phyloP scores from a whole-genome alignment of 1,140 invertebrate genomes.

The Grapholita molesta region DNA sequence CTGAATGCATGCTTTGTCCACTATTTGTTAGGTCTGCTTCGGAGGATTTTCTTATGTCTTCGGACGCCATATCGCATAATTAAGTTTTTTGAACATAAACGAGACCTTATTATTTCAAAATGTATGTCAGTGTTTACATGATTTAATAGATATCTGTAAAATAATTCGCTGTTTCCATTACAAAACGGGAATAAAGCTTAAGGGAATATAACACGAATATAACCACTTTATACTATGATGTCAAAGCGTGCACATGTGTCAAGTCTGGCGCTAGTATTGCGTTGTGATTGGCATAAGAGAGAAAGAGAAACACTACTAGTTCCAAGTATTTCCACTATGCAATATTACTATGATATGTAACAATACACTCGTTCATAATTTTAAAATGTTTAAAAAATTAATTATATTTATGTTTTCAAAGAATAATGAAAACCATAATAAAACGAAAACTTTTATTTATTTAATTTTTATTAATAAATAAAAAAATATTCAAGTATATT shows the following conservation, averaged over 20 bases:
- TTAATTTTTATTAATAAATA: too few relatives aligned
- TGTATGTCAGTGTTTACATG: not conserved
- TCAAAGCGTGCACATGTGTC: not conserved
- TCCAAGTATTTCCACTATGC: not conserved
- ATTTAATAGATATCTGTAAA: not conserved
- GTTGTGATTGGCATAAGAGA: not conserved
- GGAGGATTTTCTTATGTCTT: conserved; percentile 32
- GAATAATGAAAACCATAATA: too few relatives aligned
- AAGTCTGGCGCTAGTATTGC: not conserved
- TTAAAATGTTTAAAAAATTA: not conserved
- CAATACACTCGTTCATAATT: not conserved
- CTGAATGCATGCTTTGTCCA: conserved; percentile 43
- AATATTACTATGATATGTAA: not conserved
- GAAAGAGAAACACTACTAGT: not conserved
- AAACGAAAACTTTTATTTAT: too few relatives aligned
- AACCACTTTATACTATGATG: not conserved
- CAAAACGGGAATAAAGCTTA: not conserved
- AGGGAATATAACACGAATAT: not conserved
- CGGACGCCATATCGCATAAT: conserved; percentile 30
- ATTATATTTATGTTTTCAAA: not conserved
- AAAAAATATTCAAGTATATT: too few relatives aligned
- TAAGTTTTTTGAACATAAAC: not conserved
- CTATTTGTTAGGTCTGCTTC: conserved; percentile 38
- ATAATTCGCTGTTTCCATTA: not conserved
- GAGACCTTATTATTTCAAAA: not conserved